Evolutionary conservation across 1,140 invertebrate genomes (phyloP), one percentile per base, ranked within the genome.

Genomic region (Solen grandis): DNA sequence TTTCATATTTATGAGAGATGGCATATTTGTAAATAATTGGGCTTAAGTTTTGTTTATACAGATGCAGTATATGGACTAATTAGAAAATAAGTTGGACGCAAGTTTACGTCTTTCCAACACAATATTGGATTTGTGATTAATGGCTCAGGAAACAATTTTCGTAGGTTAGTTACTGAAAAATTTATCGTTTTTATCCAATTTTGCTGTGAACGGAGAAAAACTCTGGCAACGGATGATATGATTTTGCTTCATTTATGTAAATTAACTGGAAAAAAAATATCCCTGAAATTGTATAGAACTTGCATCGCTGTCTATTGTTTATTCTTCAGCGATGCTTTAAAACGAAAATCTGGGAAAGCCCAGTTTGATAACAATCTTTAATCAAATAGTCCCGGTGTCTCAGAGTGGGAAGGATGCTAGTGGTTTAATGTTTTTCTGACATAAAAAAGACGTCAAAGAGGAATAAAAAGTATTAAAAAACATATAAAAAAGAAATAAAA

Each of bases 71-170:
- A 2, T 14, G 38, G 50, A 66, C 50, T 66, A 41, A 41, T 66
- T 66, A 29, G 50, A 66, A 66, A 66, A 66, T 36, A 60, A 19
- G 35, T 75, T 63, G 73, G 65, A 75, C 59, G 65, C 73, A 54
- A 75, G 63, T 75, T 75, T 75, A 75, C 65, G 55, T 75, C 57
- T 57, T 75, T 63, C 59, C 36, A 41, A 63, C 65, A 50, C 41
- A 75, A 54, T 75, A 75, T 75, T 75, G 73, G 73, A 75, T 75
- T 75, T 65, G 63, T 75, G 73, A 63, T 75, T 63, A 75, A 75
- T 75, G 55, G 63, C 73, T 33, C 10, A 33, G 60, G 65, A 63
- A 50, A 50, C 50, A 59, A 75, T 36, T 29, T n/a, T n/a, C n/a
- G 16, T 59, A 50, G 59, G 73, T 63, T 75, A 52, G 73, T 63